These are phyloP conservation scores for Cyanoderma ruficeps DNA, from an alignment of 2,113 vertebrate species.

Conservation along the genomic window DNA sequence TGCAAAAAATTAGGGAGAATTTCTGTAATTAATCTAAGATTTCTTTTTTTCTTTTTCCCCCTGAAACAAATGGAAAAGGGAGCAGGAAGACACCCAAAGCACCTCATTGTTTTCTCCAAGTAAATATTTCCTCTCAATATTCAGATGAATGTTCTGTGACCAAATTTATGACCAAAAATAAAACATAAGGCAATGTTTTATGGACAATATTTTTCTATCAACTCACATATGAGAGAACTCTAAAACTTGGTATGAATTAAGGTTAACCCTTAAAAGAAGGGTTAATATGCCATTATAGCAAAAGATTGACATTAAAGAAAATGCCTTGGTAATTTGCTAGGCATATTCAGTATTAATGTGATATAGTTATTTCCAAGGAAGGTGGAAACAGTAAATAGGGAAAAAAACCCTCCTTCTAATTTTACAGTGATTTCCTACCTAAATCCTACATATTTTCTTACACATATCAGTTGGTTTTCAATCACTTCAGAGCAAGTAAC, in stretches of 20 bases:
- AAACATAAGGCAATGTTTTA: background rate
- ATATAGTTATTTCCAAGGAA: background rate
- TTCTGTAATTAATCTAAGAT: background rate
- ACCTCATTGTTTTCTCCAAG: background rate
- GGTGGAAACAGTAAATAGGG: background rate
- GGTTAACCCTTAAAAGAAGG: background rate
- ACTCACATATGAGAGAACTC: background rate
- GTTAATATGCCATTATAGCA: background rate
- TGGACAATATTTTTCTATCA: background rate
- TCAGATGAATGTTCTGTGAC: background rate
- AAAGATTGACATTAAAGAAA: background rate
- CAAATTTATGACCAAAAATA: background rate
- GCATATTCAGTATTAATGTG: background rate
- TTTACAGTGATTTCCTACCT: background rate
- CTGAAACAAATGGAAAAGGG: background rate
- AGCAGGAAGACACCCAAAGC: background rate
- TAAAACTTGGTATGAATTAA: background rate
- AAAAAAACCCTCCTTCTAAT: background rate
- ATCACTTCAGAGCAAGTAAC: constrained; percentile 52
- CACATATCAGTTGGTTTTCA: constrained; percentile 45
- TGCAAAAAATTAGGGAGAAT: background rate
- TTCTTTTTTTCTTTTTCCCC: background rate
- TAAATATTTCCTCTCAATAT: background rate
- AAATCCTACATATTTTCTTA: background rate
- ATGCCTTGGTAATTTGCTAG: background rate